These are phyloP conservation scores for Netelia melanura DNA, from an alignment of 2,888 invertebrate species.

Conservation along the genomic window DNA sequence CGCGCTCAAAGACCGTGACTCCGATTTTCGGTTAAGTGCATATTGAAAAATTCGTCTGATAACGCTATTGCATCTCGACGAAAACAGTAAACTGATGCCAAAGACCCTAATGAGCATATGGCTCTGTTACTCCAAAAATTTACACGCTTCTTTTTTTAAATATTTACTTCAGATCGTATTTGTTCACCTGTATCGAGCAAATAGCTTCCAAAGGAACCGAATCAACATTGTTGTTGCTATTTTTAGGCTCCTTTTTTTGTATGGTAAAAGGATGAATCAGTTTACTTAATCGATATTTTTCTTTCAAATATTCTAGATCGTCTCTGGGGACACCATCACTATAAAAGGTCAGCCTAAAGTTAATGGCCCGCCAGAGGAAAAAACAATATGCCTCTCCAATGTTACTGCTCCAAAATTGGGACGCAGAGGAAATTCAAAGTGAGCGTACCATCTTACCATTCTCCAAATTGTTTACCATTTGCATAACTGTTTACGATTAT, in stretches of 20 bases:
- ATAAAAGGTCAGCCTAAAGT: conserved; percentile 93
- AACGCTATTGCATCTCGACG: background rate
- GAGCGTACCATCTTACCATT: conserved; percentile 65
- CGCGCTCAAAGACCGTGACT: background rate
- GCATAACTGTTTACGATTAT: conserved; percentile 1
- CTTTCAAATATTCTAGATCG: conserved; percentile 88
- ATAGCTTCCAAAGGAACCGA: conserved; percentile 67
- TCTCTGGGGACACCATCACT: conserved; percentile 98
- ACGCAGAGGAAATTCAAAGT: conserved; percentile 88
- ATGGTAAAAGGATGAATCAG: conserved; percentile 64
- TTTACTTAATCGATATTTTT: conserved; percentile 17
- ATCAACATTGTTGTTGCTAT: conserved; percentile 58
- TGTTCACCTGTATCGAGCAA: conserved; percentile 13
- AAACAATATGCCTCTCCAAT: conserved; percentile 95
- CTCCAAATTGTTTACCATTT: no score
- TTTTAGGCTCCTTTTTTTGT: conserved; percentile 69
- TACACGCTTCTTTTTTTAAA: background rate
- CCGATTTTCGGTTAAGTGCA: no score
- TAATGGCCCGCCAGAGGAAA: conserved; percentile 96
- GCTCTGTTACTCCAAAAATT: background rate
- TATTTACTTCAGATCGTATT: background rate
- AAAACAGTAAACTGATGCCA: background rate
- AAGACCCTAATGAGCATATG: background rate
- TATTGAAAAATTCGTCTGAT: background rate
- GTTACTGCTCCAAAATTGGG: conserved; percentile 97